Conservation (phyloP, 2,888 invertebrate species). For the Carpatolechia fugitivella region DNA sequence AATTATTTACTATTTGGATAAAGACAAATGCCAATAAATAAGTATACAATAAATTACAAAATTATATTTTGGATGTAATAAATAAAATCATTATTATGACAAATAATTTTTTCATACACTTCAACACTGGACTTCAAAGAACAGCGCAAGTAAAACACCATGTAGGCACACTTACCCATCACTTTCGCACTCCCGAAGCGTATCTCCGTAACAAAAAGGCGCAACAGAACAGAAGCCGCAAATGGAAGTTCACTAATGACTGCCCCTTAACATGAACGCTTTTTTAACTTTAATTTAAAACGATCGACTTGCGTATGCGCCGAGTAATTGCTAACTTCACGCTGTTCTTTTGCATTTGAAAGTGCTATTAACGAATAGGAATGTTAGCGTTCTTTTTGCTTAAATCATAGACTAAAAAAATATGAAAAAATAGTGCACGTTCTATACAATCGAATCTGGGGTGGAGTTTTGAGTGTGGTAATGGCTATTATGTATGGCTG, state of each 20-base stretch:
- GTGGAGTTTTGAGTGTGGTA: no score
- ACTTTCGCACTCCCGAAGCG: not conserved
- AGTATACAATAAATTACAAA: no score
- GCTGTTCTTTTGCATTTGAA: conserved; percentile 28
- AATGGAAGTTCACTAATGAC: conserved; percentile 61
- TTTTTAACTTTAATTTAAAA: conserved; percentile 48
- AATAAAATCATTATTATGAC: no score
- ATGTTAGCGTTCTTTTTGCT: not conserved
- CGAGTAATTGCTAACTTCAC: conserved; percentile 60
- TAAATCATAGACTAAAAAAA: no score
- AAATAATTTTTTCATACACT: no score
- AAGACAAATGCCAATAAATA: no score
- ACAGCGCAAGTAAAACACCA: conserved; percentile 33
- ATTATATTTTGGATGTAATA: no score
- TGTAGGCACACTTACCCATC: conserved; percentile 33
- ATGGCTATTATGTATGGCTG: no score
- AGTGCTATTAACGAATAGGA: not conserved
- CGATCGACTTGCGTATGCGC: conserved; percentile 42
- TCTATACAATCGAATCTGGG: no score
- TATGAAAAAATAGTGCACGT: no score
- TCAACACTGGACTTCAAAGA: no score
- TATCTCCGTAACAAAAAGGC: conserved; percentile 59
- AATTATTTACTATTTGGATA: no score
- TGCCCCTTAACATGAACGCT: conserved; percentile 58
- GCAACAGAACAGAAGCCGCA: conserved; percentile 67